A percentile compares a stretch with the other conserved stretches of the same genome.
Evolutionary conservation across 1,140 invertebrate genomes (phyloP).

Genomic region (Tachypleus tridentatus): DNA sequence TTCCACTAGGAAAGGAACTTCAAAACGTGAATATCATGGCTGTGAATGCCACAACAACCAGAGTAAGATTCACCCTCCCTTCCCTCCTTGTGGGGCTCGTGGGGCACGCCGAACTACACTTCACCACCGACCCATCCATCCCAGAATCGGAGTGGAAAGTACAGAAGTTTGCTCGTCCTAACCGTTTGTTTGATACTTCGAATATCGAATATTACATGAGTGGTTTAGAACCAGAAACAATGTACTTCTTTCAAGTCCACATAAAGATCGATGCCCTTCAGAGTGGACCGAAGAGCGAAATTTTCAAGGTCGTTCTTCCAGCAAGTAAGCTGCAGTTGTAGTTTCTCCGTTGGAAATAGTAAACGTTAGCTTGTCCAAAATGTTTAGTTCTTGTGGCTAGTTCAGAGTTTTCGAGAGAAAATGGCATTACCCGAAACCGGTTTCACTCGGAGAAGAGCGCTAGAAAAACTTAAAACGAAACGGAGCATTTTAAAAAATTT

Average conservation of each 20-base stretch:
- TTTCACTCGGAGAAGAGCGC: no score
- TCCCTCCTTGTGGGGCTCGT: slow-evolving; percentile 49
- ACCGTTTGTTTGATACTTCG: slow-evolving; percentile 67
- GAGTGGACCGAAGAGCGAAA: slow-evolving; percentile 22
- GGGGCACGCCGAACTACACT: slow-evolving; percentile 27
- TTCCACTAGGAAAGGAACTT: slow-evolving; percentile 19
- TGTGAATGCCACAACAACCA: slow-evolving; percentile 58
- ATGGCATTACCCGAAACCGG: no score
- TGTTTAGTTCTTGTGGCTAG: no score
- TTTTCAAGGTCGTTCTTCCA: slow-evolving; percentile 20
- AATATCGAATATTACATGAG: slow-evolving; percentile 68
- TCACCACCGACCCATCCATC: slow-evolving; percentile 23
- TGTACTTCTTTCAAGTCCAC: slow-evolving; percentile 44
- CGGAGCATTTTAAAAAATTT: no score
- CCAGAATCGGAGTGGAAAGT: slow-evolving; percentile 48
- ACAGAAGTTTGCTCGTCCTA: slow-evolving; percentile 67
- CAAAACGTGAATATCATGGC: slow-evolving; percentile 36
- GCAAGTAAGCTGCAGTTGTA: slow-evolving; percentile 10
- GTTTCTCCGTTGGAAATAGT: background rate
- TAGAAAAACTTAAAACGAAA: no score
- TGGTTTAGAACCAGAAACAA: slow-evolving; percentile 58
- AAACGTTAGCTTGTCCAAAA: no score
- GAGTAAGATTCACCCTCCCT: slow-evolving; percentile 62
- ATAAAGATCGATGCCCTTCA: slow-evolving; percentile 24
- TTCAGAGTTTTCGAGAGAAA: no score